Evolutionary conservation across 1,140 invertebrate genomes (phyloP).

Genomic region (Zaprionus lachaisei): DNA sequence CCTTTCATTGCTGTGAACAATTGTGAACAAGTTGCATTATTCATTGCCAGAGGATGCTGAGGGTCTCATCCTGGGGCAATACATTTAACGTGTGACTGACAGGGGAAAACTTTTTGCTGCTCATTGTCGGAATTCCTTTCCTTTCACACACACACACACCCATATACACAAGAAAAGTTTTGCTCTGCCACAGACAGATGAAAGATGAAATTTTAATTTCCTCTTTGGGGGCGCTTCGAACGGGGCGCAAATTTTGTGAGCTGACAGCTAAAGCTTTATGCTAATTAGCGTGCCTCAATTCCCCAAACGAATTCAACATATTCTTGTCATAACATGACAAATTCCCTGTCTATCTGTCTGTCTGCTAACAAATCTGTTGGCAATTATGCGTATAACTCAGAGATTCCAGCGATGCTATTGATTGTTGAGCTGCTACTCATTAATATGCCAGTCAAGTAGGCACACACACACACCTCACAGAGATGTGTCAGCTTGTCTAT

Average conservation of each 20-base stretch:
- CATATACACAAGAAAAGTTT: neutral
- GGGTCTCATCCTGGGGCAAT: neutral
- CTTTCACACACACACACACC: conserved; percentile 3
- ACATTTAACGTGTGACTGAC: conserved; percentile 32
- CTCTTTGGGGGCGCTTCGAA: conserved; percentile 3
- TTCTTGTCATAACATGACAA: neutral
- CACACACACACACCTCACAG: conserved; percentile 11
- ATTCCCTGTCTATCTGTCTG: conserved; percentile 12
- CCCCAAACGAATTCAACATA: conserved; percentile 15
- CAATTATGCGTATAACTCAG: conserved; percentile 10
- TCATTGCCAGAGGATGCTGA: neutral
- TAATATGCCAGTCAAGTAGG: conserved; percentile 28
- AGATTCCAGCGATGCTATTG: neutral
- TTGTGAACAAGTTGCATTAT: neutral
- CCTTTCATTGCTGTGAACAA: neutral
- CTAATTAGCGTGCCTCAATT: conserved; percentile 26
- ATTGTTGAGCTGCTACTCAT: conserved; percentile 32
- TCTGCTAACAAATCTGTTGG: conserved; percentile 13
- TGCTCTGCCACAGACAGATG: neutral
- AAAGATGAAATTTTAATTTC: conserved; percentile 45
- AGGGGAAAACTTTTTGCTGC: conserved; percentile 31
- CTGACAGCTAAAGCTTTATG: conserved; percentile 21
- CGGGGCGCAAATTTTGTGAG: neutral
- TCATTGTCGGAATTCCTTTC: conserved; percentile 16
- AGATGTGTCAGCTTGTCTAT: conserved; percentile 6